phyloP scores from a whole-genome alignment of 2,888 invertebrate species.

The Dinocampus coccinellae region DNA sequence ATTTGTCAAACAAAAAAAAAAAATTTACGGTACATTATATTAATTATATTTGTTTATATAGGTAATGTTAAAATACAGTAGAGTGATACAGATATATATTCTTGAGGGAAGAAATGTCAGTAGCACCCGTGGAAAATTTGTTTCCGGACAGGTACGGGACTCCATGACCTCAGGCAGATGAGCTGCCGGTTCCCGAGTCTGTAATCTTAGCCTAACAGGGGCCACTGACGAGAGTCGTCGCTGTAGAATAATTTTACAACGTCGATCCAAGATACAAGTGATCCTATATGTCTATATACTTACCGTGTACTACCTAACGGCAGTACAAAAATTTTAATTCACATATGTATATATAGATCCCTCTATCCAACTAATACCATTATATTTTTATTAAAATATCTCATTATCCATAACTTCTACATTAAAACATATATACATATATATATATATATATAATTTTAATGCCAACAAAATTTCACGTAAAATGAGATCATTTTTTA shows the following conservation, averaged over 20 bases:
- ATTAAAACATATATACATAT: background rate
- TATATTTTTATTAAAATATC: background rate
- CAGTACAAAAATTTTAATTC: background rate
- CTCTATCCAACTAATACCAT: background rate
- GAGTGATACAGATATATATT: background rate
- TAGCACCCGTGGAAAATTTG: conserved; percentile 54
- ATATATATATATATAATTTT: background rate
- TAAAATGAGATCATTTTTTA: background rate
- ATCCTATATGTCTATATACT: background rate
- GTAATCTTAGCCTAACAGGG: conserved; percentile 55
- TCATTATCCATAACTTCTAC: background rate
- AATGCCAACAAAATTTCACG: background rate
- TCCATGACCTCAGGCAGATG: conserved; percentile 60
- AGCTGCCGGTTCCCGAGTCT: conserved; percentile 58
- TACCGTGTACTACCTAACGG: background rate
- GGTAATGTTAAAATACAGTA: background rate
- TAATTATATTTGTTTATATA: background rate
- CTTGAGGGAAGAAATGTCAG: conserved; percentile 14
- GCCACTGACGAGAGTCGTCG: conserved; percentile 32
- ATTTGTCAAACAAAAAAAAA: too few relatives aligned
- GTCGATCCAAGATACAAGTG: conserved; percentile 14
- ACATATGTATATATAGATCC: background rate
- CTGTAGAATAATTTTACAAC: conserved; percentile 13
- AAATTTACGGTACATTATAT: background rate
- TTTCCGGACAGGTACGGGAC: conserved; percentile 63